Evolutionary conservation across 1,140 invertebrate genomes (phyloP).

Genomic region (Oedothorax gibbosus): DNA sequence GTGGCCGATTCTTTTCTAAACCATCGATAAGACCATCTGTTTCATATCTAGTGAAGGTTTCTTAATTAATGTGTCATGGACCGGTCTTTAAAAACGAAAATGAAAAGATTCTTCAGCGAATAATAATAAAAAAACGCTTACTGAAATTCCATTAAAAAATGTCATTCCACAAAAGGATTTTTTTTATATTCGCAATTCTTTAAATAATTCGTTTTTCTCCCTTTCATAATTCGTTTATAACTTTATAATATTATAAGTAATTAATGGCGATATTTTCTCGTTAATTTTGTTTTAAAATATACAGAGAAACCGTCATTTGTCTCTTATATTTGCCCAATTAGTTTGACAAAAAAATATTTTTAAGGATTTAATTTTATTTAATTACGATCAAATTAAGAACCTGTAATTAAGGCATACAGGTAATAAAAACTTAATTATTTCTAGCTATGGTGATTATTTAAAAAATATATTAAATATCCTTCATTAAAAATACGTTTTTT

Average conservation of each 20-base stretch:
- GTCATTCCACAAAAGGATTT: conserved; percentile 22
- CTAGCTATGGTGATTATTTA: too few relatives aligned
- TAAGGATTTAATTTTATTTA: too few relatives aligned
- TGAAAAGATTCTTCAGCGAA: background rate
- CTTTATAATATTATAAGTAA: conserved; percentile 25
- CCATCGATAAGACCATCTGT: conserved; percentile 51
- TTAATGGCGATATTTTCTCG: conserved; percentile 11
- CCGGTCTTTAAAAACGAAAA: conserved; percentile 11
- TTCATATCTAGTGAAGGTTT: conserved; percentile 45
- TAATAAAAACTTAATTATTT: too few relatives aligned
- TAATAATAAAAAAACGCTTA: background rate
- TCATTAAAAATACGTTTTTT: too few relatives aligned
- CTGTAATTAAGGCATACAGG: too few relatives aligned
- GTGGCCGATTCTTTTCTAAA: conserved; percentile 30
- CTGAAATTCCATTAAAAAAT: conserved; percentile 30
- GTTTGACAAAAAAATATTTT: too few relatives aligned
- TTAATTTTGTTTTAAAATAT: too few relatives aligned
- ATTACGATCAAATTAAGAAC: too few relatives aligned
- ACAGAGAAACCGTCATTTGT: too few relatives aligned
- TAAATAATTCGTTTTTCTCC: conserved; percentile 12
- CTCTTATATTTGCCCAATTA: too few relatives aligned
- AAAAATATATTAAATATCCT: too few relatives aligned
- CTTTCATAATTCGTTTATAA: background rate
- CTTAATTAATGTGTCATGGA: conserved; percentile 57
- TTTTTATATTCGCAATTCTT: background rate